Conservation (phyloP, 2,888 invertebrate genomes). For the Acrocera orbiculus region DNA sequence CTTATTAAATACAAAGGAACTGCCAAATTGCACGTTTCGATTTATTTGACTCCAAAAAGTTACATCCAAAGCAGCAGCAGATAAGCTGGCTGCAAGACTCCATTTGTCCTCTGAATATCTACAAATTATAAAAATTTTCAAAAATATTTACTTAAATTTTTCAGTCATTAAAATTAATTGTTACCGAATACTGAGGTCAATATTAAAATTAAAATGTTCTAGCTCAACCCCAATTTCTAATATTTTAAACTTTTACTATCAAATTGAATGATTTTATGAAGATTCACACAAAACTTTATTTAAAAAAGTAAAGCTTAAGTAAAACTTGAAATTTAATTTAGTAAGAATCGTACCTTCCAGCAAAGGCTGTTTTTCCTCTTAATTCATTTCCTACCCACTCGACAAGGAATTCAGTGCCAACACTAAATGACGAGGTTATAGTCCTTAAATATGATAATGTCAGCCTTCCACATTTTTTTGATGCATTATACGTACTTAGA, state of each 20-base stretch:
- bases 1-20: conserved; percentile 16
- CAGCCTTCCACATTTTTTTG: conserved; percentile 19
- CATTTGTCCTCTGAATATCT: conserved; percentile 22
- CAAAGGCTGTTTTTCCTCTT: conserved; percentile 21
- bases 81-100: conserved; percentile 22
- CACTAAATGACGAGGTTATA: conserved; percentile 20
- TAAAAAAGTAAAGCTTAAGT: no score
- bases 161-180: conserved; percentile 2
- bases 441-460: conserved; percentile 25
- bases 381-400: conserved; percentile 22
- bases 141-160: no score
- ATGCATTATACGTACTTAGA: conserved; percentile 22
- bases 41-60: conserved; percentile 30
- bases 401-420: conserved; percentile 24
- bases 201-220: no score
- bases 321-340: no score
- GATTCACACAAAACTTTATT: neutral
- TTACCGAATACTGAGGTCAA: no score
- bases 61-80: conserved; percentile 23
- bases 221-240: no score
- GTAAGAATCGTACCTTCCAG: conserved; percentile 13
- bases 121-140: neutral
- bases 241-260: no score
- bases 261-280: neutral
- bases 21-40: conserved; percentile 25